Conservation (phyloP, 2,888 invertebrate species). For the Dichetophora obliterata region DNA sequence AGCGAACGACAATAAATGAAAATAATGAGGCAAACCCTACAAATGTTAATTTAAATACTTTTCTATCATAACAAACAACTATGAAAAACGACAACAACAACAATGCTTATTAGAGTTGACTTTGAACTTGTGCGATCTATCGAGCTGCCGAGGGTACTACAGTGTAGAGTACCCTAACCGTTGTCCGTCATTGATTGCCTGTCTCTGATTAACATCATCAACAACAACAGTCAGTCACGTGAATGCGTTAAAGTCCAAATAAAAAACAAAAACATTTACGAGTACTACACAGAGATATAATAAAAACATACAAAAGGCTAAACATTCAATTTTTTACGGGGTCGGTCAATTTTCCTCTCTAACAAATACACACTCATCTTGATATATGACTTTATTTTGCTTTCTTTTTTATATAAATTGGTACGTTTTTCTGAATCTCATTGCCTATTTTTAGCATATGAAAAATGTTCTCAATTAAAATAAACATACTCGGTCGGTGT, state of each 20-base stretch:
- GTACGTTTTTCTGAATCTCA: conserved; percentile 5
- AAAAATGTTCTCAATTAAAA: conserved; percentile 3
- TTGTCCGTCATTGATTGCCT: background rate
- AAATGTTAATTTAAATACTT: background rate
- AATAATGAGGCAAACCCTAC: conserved; percentile 18
- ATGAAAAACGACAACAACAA: background rate
- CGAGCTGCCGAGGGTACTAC: background rate
- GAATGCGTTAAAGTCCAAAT: background rate
- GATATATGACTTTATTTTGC: background rate
- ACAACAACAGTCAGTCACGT: conserved; percentile 6
- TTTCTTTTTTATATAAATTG: background rate
- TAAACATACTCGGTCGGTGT: background rate
- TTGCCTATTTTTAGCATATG: conserved; percentile 26
- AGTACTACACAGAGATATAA: too few species aligned
- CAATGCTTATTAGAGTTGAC: conserved; percentile 44
- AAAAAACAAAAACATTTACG: background rate
- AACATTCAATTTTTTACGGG: background rate
- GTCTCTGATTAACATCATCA: background rate
- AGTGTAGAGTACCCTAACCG: background rate
- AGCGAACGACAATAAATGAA: background rate
- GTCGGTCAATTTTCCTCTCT: background rate
- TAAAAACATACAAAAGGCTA: background rate
- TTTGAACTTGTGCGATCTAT: conserved; percentile 47
- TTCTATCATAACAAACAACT: background rate
- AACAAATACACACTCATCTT: background rate